Conservation (phyloP, 2,797 vertebrate species). For the Aphelocoma californica region DNA sequence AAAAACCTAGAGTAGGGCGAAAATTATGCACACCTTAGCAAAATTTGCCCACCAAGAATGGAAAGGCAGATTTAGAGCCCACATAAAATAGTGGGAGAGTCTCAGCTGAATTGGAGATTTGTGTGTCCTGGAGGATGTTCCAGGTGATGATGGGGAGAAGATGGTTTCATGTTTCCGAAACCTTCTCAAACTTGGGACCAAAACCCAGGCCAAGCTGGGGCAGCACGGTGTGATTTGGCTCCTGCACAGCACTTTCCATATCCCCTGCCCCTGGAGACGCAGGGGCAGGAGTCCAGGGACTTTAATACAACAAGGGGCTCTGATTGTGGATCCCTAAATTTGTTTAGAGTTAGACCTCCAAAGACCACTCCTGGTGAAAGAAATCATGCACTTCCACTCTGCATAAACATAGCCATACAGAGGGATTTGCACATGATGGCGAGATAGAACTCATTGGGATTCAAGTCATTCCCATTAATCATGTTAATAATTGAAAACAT, state of each 20-base stretch:
- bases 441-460: slow-evolving; percentile 36
- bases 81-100: not conserved
- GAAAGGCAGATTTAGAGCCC: not conserved
- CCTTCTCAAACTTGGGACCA: not conserved
- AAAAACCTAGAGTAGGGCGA: not conserved
- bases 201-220: not conserved
- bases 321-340: not conserved
- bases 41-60: not conserved
- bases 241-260: not conserved
- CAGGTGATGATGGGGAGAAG: not conserved
- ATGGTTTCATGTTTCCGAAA: not conserved
- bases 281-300: not conserved
- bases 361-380: not conserved
- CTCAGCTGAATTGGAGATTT: not conserved
- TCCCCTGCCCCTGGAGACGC: accelerated
- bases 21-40: not conserved
- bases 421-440: not conserved
- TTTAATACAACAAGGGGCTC: not conserved
- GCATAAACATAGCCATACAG: not conserved
- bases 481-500: slow-evolving; percentile 67
- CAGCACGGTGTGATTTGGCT: not conserved
- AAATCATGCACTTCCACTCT: not conserved
- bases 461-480: slow-evolving; percentile 53
- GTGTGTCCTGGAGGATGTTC: not conserved
- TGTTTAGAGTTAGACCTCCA: not conserved